A percentile compares a stretch with the other conserved stretches of the same genome.
Evolutionary conservation across 2,113 vertebrate genomes (phyloP).

Genomic region (Mola mola): DNA sequence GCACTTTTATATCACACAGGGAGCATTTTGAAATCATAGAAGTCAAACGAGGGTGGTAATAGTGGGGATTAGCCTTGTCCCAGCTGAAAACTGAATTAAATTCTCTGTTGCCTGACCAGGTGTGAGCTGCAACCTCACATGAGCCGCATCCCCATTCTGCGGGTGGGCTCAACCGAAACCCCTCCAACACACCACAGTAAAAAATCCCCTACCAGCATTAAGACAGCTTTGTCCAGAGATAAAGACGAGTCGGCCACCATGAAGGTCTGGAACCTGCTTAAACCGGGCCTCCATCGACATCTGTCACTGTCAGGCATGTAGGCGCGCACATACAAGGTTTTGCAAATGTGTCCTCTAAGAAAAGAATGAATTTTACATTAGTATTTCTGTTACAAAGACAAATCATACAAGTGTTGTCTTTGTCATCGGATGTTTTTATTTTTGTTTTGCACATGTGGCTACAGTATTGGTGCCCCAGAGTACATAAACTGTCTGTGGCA

Average conservation of each 20-base stretch:
- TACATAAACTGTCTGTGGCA: too few relatives aligned
- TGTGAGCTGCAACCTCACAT: conserved; percentile 70
- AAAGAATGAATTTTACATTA: not conserved
- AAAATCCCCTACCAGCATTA: conserved; percentile 11
- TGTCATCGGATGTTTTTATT: too few relatives aligned
- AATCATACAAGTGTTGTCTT: too few relatives aligned
- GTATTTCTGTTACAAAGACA: not conserved
- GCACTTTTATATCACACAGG: not conserved
- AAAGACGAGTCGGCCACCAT: conserved; percentile 50
- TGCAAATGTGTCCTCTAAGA: not conserved
- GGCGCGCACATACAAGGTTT: not conserved
- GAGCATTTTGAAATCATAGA: too few relatives aligned
- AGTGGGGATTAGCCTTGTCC: not conserved
- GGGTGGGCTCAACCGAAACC: conserved; percentile 33
- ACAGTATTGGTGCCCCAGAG: too few relatives aligned
- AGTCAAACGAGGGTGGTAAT: not conserved
- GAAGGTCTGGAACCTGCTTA: conserved; percentile 76
- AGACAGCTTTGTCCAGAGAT: conserved; percentile 5
- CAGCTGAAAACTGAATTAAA: not conserved
- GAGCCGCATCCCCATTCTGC: conserved; percentile 76
- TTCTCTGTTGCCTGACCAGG: conserved; percentile 46
- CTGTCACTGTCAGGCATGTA: conserved; percentile 71
- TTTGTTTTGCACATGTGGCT: too few relatives aligned
- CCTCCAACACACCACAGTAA: conserved; percentile 12
- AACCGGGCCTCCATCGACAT: conserved; percentile 67